Evolutionary conservation across 1,140 invertebrate species (phyloP).

Genomic region (Pollicipes pollicipes): DNA sequence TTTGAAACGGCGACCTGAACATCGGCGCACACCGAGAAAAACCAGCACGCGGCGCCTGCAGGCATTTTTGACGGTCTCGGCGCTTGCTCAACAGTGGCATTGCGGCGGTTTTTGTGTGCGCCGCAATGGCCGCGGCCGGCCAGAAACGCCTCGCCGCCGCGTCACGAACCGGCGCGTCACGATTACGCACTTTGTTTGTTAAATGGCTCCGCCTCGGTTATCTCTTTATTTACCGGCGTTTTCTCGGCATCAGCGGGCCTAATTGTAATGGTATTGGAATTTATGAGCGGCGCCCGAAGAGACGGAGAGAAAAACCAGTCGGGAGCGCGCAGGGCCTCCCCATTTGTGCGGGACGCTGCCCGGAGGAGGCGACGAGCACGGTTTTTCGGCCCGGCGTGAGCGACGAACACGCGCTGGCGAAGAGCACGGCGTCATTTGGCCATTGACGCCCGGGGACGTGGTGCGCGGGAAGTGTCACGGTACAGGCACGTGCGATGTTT

Average conservation of each 20-base stretch:
- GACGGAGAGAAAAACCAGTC: not conserved
- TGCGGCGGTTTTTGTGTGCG: not conserved
- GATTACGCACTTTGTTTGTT: not conserved
- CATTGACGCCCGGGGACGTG: no score
- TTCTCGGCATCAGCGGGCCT: not conserved
- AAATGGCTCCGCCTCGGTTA: not conserved
- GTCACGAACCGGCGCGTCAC: not conserved
- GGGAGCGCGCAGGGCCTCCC: not conserved
- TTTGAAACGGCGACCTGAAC: no score
- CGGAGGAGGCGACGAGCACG: not conserved
- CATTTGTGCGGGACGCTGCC: not conserved
- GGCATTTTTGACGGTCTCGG: no score
- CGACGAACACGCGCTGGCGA: no score
- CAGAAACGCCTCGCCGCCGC: not conserved
- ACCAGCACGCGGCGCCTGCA: no score
- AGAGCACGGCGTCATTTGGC: no score
- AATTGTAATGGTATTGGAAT: not conserved
- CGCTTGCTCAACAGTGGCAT: not conserved
- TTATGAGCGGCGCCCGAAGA: not conserved
- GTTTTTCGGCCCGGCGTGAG: not conserved
- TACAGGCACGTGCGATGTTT: no score
- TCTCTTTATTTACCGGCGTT: constrained; percentile 1
- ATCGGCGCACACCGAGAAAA: no score
- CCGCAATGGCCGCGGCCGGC: not conserved
- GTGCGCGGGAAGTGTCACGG: no score